A percentile compares a stretch with the other conserved stretches of the same genome.
phyloP scores from a whole-genome alignment of 2,888 invertebrate genomes.

The Drosophila rubida region DNA sequence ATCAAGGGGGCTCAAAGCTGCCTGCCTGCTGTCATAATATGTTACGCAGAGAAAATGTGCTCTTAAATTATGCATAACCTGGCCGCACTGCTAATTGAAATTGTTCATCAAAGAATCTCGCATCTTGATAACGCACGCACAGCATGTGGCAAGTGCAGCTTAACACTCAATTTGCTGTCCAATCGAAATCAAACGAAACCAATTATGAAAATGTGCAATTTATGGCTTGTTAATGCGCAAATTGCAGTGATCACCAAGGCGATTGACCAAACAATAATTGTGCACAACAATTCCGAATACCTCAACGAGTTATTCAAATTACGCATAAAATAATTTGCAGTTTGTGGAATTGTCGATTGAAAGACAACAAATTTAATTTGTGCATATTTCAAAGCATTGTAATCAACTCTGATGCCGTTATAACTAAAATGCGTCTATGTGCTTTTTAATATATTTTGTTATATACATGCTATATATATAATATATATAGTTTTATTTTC shows the following conservation, averaged over 20 bases:
- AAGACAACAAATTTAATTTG: too few species aligned
- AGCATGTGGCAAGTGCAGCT: conserved; percentile 2
- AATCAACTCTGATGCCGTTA: too few species aligned
- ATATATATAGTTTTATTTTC: too few species aligned
- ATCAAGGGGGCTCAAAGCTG: neutral
- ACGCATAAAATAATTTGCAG: neutral
- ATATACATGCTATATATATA: too few species aligned
- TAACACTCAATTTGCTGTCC: neutral
- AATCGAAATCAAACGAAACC: conserved; percentile 1
- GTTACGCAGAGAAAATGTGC: neutral
- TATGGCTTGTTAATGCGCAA: neutral
- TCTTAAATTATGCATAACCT: conserved; percentile 16
- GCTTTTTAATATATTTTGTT: too few species aligned
- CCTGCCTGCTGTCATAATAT: neutral
- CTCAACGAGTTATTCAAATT: neutral
- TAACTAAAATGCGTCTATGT: too few species aligned
- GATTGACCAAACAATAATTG: neutral
- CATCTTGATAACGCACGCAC: neutral
- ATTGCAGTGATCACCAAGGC: neutral
- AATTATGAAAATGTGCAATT: conserved; percentile 4
- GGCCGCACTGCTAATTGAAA: conserved; percentile 13
- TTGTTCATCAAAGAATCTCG: conserved; percentile 22
- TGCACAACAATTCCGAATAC: neutral
- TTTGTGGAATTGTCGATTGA: too few species aligned
- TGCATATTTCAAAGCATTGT: too few species aligned